Percentiles rank a stretch among this genome's conserved stretches.
These are phyloP conservation scores for Melolontha melolontha DNA, from an alignment of 2,888 invertebrate species.

Conservation along the genomic window DNA sequence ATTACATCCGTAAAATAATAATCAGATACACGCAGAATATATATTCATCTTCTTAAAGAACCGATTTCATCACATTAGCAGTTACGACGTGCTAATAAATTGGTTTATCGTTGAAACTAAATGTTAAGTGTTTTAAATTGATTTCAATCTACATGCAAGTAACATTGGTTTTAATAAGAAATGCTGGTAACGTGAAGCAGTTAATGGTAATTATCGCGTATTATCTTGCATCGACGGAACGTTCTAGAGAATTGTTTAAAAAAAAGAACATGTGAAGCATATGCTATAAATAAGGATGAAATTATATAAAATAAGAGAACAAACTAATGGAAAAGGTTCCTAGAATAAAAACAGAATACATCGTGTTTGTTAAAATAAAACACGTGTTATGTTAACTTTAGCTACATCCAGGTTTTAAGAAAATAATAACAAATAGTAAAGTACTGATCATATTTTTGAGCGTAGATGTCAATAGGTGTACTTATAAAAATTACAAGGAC, in stretches of 20 bases:
- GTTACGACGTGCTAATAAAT: conserved; percentile 31
- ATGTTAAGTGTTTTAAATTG: conserved; percentile 28
- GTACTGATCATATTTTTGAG: too few species aligned
- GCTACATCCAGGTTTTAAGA: too few species aligned
- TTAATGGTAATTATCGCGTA: conserved; percentile 25
- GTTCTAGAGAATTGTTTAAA: conserved; percentile 16
- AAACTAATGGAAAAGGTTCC: too few species aligned
- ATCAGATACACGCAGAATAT: neutral
- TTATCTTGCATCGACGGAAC: conserved; percentile 9
- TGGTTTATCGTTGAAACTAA: conserved; percentile 37
- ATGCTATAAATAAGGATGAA: neutral
- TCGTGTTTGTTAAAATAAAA: too few species aligned
- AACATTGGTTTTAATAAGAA: conserved; percentile 26
- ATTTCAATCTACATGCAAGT: conserved; percentile 41
- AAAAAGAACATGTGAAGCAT: neutral
- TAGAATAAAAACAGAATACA: too few species aligned
- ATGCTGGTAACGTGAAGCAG: conserved; percentile 22
- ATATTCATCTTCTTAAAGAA: neutral
- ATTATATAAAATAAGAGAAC: too few species aligned
- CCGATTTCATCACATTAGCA: conserved; percentile 5
- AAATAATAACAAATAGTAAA: too few species aligned
- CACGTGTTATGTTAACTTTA: too few species aligned
- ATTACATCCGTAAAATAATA: too few species aligned
- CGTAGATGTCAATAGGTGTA: too few species aligned
- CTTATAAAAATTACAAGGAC: too few species aligned